phyloP scores from a whole-genome alignment of 2,113 vertebrate species.

The Butorides virescens region DNA sequence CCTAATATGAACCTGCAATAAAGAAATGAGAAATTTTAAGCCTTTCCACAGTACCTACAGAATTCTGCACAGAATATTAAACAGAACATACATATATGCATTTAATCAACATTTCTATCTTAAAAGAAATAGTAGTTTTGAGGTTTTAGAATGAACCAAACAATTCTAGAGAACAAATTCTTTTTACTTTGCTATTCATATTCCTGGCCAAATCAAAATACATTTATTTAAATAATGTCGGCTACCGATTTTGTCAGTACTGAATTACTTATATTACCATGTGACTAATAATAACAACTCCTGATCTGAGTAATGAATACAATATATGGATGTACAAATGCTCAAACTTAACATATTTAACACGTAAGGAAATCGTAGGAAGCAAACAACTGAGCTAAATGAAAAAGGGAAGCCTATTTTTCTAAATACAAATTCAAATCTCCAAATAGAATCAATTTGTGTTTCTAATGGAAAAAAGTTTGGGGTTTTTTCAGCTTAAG shows the following conservation, averaged over 20 bases:
- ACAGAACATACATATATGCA: background rate
- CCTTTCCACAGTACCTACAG: background rate
- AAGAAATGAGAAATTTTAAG: background rate
- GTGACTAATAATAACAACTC: background rate
- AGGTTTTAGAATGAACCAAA: background rate
- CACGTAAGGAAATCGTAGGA: background rate
- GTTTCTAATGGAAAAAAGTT: background rate
- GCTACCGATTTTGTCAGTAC: background rate
- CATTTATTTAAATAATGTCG: background rate
- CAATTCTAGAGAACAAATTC: background rate
- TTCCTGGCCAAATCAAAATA: background rate
- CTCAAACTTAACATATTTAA: background rate
- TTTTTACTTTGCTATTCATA: background rate
- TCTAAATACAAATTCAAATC: background rate
- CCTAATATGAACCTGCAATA: slow-evolving; percentile 89
- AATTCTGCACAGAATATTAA: background rate
- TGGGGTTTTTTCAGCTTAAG: accelerated
- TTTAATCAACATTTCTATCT: background rate
- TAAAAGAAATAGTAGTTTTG: background rate
- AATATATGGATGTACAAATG: background rate
- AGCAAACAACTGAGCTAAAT: background rate
- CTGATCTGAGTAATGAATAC: background rate
- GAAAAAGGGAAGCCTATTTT: background rate
- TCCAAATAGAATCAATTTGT: background rate
- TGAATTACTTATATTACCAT: background rate